Evolutionary conservation across 2,888 invertebrate species (phyloP).

Genomic region (Drosophila atroscutellata): DNA sequence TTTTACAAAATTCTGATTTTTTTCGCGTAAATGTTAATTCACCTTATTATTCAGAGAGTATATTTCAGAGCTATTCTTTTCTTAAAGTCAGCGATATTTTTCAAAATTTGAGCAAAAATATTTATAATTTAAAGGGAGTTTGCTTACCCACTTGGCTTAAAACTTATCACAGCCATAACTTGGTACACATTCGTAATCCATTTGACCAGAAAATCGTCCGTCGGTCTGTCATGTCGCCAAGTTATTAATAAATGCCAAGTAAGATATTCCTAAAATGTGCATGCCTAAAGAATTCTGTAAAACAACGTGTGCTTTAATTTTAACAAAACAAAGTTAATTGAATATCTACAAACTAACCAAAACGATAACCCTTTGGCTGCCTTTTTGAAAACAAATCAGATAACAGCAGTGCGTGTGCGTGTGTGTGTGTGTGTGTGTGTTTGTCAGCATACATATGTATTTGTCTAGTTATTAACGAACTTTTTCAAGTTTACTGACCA

Average conservation of each 20-base stretch:
- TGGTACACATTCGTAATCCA: background rate
- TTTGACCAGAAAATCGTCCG: background rate
- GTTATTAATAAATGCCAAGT: background rate
- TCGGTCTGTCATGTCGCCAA: background rate
- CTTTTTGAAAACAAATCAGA: background rate
- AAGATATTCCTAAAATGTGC: background rate
- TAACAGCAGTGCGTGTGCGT: background rate
- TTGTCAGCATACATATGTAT: background rate
- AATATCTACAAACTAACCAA: background rate
- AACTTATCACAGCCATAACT: background rate
- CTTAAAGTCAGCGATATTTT: background rate
- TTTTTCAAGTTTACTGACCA: constrained; percentile 55
- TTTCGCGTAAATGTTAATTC: background rate
- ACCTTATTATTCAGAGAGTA: background rate
- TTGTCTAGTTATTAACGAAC: constrained; percentile 4
- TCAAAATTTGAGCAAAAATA: background rate
- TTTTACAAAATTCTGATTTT: background rate
- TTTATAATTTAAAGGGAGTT: background rate
- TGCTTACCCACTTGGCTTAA: background rate
- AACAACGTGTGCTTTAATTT: background rate
- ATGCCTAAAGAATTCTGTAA: background rate
- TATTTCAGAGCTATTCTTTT: background rate
- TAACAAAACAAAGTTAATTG: background rate
- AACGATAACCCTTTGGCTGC: background rate
- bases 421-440: background rate